Evolutionary conservation across 2,888 invertebrate genomes (phyloP).

Genomic region (Eudemis profundana): DNA sequence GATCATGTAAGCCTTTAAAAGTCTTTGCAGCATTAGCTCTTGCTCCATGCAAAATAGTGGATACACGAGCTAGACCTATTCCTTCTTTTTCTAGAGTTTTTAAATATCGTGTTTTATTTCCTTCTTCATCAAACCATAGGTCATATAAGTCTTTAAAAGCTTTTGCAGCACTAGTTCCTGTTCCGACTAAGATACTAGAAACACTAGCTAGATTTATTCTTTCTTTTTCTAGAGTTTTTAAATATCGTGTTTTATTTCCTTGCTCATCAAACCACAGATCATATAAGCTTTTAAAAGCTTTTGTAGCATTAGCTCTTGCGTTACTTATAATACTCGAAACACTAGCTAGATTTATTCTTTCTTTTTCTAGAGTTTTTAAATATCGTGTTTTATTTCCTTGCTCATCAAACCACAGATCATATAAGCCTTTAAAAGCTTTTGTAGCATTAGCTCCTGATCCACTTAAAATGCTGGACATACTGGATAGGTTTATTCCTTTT

Average conservation of each 20-base stretch:
- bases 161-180: conserved; percentile 44
- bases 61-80: conserved; percentile 45
- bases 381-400: too few species aligned
- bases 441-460: conserved; percentile 52
- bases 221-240: conserved; percentile 46
- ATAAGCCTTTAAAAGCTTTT: conserved; percentile 54
- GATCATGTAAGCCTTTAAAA: conserved; percentile 11
- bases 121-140: too few species aligned
- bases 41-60: background rate
- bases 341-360: background rate
- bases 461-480: too few species aligned
- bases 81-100: conserved; percentile 47
- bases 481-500: conserved; percentile 46
- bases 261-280: conserved; percentile 13
- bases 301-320: background rate
- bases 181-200: conserved; percentile 52
- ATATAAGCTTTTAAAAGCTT: conserved; percentile 17
- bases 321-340: background rate
- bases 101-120: conserved; percentile 47
- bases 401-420: conserved; percentile 54
- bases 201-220: conserved; percentile 46
- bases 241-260: conserved; percentile 49
- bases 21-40: background rate
- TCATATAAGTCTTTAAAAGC: conserved; percentile 52
- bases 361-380: too few species aligned